Percentiles rank a stretch among this genome's conserved stretches.
Evolutionary conservation across 1,140 invertebrate species (phyloP).

Genomic region (Heliothis virescens): DNA sequence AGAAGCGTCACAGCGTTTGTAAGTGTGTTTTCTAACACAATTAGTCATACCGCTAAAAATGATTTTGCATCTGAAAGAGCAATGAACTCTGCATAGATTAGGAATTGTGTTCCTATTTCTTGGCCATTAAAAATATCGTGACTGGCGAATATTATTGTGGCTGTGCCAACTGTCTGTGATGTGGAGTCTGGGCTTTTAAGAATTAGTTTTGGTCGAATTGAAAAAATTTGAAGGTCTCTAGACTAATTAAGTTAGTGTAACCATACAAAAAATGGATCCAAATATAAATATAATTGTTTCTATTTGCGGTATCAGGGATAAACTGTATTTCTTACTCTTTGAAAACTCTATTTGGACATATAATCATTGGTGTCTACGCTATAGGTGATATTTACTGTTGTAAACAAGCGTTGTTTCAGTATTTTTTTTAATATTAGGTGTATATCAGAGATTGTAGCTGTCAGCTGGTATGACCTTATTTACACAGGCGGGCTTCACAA

Average conservation of each 20-base stretch:
- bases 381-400: not conserved
- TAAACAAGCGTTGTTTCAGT: not conserved
- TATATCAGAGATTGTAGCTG: conserved; percentile 48
- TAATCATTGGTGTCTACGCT: not conserved
- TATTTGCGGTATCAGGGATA: not conserved
- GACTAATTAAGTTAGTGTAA: not conserved
- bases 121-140: conserved; percentile 33
- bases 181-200: not conserved
- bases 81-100: conserved; percentile 47
- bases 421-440: conserved; percentile 14
- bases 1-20: conserved; percentile 51
- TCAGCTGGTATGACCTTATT: conserved; percentile 61
- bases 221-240: not conserved
- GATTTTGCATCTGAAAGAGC: conserved; percentile 52
- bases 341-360: not conserved
- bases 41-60: conserved; percentile 68
- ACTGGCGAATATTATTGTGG: conserved; percentile 25
- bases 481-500: conserved; percentile 57
- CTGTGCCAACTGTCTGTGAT: not conserved
- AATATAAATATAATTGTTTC: not conserved
- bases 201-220: not conserved
- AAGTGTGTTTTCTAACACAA: conserved; percentile 51
- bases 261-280: too few species aligned
- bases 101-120: conserved; percentile 30
- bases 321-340: not conserved